A percentile compares a stretch with the other conserved stretches of the same genome.
Evolutionary conservation across 2,797 vertebrate genomes (phyloP).

Genomic region (Sebastes miniatus): DNA sequence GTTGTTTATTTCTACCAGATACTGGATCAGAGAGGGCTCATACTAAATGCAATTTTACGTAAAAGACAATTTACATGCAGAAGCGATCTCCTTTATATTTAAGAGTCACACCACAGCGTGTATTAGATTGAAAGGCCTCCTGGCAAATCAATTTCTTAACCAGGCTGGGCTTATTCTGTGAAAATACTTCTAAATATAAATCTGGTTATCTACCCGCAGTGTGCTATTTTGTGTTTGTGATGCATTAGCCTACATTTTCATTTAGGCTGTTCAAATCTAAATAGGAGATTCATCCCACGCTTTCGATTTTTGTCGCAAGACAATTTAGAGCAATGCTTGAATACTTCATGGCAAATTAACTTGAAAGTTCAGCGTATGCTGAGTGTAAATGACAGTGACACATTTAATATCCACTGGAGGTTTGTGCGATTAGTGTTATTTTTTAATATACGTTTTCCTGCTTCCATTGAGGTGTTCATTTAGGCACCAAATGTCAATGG

Average conservation of each 20-base stretch:
- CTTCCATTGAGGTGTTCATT: background rate
- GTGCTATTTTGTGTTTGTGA: background rate
- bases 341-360: background rate
- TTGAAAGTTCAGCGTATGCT: background rate
- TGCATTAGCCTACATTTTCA: background rate
- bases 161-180: background rate
- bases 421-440: background rate
- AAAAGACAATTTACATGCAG: background rate
- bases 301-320: background rate
- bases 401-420: background rate
- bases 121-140: background rate
- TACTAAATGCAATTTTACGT: background rate
- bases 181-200: conserved; percentile 5
- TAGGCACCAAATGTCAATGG: conserved; percentile 1
- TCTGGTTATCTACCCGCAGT: background rate
- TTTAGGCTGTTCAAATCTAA: background rate
- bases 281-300: background rate
- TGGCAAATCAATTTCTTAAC: background rate
- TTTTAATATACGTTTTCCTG: background rate
- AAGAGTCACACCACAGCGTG: background rate
- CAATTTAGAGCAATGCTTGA: background rate
- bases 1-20: background rate
- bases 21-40: background rate
- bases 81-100: background rate
- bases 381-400: background rate